phyloP scores from a whole-genome alignment of 2,113 vertebrate genomes.

The Opisthocomus hoazin region DNA sequence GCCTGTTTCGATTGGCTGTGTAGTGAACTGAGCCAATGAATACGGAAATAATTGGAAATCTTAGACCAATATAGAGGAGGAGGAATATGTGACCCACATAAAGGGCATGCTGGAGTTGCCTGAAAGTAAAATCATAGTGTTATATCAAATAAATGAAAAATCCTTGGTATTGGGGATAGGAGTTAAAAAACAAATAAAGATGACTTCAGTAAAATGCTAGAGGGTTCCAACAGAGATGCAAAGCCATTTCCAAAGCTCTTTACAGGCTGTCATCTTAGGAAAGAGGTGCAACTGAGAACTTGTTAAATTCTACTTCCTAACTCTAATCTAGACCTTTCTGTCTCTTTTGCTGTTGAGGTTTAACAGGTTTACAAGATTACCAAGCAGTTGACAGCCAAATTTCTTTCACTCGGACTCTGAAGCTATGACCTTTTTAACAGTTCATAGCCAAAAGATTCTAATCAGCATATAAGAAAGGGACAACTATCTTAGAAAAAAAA shows the following conservation, averaged over 20 bases:
- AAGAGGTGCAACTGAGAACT: neutral
- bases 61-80: neutral
- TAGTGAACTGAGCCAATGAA: neutral
- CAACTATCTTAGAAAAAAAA: neutral
- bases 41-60: constrained; percentile 30
- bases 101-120: neutral
- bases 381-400: neutral
- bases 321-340: neutral
- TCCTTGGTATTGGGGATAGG: neutral
- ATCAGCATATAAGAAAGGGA: neutral
- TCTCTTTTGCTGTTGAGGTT: neutral
- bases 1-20: neutral
- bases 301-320: neutral
- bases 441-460: neutral
- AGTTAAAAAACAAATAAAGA: neutral
- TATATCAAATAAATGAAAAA: neutral
- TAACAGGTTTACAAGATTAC: neutral
- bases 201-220: neutral
- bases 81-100: neutral
- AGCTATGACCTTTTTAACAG: neutral
- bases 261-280: neutral
- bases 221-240: neutral
- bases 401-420: neutral
- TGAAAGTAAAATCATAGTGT: neutral
- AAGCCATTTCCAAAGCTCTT: neutral